Base-by-base conservation (phyloP, 2,113 vertebrate species). In the Pardalotus punctatus region DNA sequence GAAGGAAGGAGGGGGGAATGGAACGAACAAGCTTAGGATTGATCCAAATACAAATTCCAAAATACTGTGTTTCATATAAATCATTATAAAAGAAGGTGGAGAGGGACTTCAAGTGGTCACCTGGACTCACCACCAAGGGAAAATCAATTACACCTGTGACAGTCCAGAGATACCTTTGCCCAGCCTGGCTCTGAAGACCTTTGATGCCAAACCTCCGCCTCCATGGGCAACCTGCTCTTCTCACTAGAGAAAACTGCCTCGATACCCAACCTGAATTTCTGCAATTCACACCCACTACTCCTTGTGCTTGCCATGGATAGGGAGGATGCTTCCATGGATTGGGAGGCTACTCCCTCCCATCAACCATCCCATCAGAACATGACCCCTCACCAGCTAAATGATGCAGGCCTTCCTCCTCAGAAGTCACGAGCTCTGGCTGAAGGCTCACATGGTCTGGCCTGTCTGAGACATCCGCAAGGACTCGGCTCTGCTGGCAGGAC, bases 361-460 rank as follows among this genome's bases (percentile, higher is more conserved):
- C 50, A 85, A 11, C 25, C 33, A n/a, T 21, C 15, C 27, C 35
- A 54, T 29, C 54, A 38, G 42, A 73, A 84, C 35, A 33, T 15
- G 42, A 33, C 33, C 22, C n/a, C 36, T 57, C 58, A 42, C 18
- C 48, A 62, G 48, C 38, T 25, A 58, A 45, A 50, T 47, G 54
- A 31, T 18, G 58, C 58, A 69, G 20, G 29, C 74, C 28, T 31
- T 67, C 62, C 38, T 36, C 29, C 72, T 43, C 19, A 24, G 79
- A 56, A 72, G 58, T 22, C 33, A 50, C 0, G 1, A 67, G 51
- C 65, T 81, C 54, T 77, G 45, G 36, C 31, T 11, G 16, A 54
- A 72, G 80, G n/a, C 36, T 9, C 2, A 0, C 36, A 9, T 0
- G 2, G 17, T 20, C 42, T n/a, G 78, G 10, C 29, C 50, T n/a